These are phyloP conservation scores for Amblyjoppa fuscipennis DNA, from an alignment of 2,888 invertebrate genomes.

Conservation along the genomic window DNA sequence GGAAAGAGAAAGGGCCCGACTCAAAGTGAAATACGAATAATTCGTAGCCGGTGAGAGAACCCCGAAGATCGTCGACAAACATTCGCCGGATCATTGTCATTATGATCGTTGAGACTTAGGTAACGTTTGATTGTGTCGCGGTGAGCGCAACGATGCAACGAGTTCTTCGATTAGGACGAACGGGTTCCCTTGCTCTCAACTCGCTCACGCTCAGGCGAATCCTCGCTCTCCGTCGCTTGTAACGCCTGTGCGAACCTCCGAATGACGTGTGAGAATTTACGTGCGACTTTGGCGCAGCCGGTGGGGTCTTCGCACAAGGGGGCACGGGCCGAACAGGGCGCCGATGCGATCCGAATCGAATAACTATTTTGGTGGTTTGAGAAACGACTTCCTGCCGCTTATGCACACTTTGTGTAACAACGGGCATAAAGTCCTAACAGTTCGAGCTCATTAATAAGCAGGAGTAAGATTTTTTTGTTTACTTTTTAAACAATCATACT, in stretches of 20 bases:
- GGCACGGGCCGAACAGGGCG: not conserved
- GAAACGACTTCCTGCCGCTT: slow-evolving; percentile 2
- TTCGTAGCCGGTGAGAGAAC: not conserved
- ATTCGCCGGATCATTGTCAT: slow-evolving; percentile 42
- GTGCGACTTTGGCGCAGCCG: slow-evolving; percentile 34
- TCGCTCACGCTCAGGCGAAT: slow-evolving; percentile 37
- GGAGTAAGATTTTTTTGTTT: not conserved
- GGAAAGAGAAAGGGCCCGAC: slow-evolving; percentile 23
- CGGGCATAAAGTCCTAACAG: not conserved
- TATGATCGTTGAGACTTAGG: slow-evolving; percentile 38
- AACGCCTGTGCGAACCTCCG: slow-evolving; percentile 23
- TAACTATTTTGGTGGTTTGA: slow-evolving; percentile 49
- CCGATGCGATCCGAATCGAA: slow-evolving; percentile 40
- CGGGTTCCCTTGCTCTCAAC: slow-evolving; percentile 43
- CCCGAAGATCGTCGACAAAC: slow-evolving; percentile 31
- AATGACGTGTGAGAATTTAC: slow-evolving; percentile 54
- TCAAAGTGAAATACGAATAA: slow-evolving; percentile 19
- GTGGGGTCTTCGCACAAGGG: slow-evolving; percentile 39
- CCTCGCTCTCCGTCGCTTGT: not conserved
- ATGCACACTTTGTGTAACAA: not conserved
- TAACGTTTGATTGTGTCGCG: slow-evolving; percentile 20
- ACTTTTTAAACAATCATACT: not conserved
- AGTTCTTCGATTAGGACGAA: slow-evolving; percentile 55
- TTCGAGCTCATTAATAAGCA: not conserved
- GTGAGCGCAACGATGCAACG: slow-evolving; percentile 29